Percentiles rank a stretch among this genome's conserved stretches.
Conservation (phyloP, 2,888 invertebrate genomes). For the Lasioglossum vierecki region DNA sequence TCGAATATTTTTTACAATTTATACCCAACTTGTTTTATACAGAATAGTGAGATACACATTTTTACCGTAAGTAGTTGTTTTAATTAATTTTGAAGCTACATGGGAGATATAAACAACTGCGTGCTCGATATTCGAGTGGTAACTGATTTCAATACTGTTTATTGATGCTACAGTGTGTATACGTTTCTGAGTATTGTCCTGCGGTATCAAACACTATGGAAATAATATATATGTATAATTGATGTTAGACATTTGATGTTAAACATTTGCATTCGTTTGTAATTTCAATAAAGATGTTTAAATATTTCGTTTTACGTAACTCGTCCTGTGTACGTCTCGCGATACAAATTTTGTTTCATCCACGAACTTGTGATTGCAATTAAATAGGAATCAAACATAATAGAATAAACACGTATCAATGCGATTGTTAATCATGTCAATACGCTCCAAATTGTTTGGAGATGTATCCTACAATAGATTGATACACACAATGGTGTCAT, state of each 20-base stretch:
- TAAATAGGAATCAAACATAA: neutral
- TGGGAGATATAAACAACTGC: neutral
- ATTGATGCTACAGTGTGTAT: neutral
- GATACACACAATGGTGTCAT: neutral
- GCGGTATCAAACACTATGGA: neutral
- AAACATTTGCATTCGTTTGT: neutral
- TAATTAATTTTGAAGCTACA: neutral
- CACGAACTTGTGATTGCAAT: neutral
- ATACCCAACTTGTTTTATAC: neutral
- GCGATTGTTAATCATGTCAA: neutral
- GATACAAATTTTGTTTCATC: neutral
- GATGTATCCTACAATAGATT: neutral
- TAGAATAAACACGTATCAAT: neutral
- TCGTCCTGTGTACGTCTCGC: neutral
- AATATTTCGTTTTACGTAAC: neutral
- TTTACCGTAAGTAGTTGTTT: neutral
- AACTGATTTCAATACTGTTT: neutral
- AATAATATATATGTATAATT: neutral
- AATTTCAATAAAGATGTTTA: neutral
- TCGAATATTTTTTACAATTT: neutral
- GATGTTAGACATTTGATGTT: neutral
- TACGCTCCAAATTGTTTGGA: neutral
- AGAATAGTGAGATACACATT: neutral
- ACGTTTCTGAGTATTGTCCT: neutral
- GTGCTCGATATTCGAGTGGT: neutral